Percentiles rank a stretch among this genome's conserved stretches.
Evolutionary conservation across 30 jellyfish, hydroid and myxozoan species (phyloP).

Genomic region (Cassiopea andromeda): DNA sequence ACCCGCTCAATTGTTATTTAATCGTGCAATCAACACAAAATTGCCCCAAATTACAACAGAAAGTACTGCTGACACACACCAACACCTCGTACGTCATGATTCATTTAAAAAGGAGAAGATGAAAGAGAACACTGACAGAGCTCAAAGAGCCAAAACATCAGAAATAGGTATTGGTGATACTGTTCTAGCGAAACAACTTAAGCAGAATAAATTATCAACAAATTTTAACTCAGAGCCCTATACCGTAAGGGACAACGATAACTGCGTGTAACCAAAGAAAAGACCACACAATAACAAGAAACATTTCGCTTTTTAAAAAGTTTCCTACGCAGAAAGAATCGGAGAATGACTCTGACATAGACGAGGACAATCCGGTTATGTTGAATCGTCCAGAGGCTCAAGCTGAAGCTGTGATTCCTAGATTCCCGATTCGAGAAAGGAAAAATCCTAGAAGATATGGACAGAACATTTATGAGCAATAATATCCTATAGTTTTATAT

Average conservation of each 20-base stretch:
- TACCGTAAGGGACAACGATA: neutral
- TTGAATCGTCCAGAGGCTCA: neutral
- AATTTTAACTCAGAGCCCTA: neutral
- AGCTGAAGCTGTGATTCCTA: neutral
- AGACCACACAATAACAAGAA: neutral
- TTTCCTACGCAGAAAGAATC: neutral
- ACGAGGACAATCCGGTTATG: neutral
- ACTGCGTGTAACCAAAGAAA: neutral
- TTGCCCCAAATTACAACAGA: neutral
- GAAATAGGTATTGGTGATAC: neutral
- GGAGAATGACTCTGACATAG: neutral
- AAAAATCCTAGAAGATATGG: neutral
- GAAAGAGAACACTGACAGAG: neutral
- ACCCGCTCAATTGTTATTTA: conserved; percentile 6
- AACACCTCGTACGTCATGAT: neutral
- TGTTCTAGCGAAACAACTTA: neutral
- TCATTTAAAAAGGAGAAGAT: neutral
- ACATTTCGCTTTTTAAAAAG: neutral
- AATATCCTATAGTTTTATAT: neutral
- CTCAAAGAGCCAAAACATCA: neutral
- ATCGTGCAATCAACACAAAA: neutral
- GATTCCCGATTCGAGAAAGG: neutral
- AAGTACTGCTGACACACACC: neutral
- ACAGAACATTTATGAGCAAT: neutral
- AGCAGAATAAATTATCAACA: neutral